Evolutionary conservation across 2,797 vertebrate genomes (phyloP), one percentile per base, ranked within the genome.

Genomic region (Yasuhikotakia modesta): DNA sequence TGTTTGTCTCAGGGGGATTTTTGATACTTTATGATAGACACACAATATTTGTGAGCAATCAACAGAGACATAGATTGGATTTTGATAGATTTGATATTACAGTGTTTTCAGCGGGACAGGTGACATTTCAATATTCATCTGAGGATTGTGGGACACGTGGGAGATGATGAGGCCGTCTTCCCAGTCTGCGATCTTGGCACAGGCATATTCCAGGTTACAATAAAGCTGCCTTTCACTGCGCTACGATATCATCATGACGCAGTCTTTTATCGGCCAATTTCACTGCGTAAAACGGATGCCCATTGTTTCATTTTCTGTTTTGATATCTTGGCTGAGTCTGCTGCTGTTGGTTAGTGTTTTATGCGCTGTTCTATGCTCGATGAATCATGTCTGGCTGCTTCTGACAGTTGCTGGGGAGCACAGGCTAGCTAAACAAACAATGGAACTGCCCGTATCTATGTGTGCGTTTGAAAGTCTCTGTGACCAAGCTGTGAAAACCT

Each of bases 121-220:
- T 79, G 68, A 79, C 53, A 78, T 80, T 85, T 80, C 61, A 83
- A 78, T 82, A 84, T 82, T 61, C 30, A 64, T 74, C 72, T 72
- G 67, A 55, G 65, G 35, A 46, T n/a, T 19, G 8, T 45, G 35
- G 30, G 52, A 81, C 75, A 80, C 58, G 70, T 22, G 1, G 10
- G 32, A 73, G 45, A 79, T 52, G 71, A 76, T 63, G 65, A 76
- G 70, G 32, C 63, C 57, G 75, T 79, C 71, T 78, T 65, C 63
- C 52, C 63, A 4, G 52, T 61, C 48, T 53, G 46, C 13, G n/a
- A 60, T 22, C 7, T 52, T 32, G 48, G 63, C 32, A 74, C 19
- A 19, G 46, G 52, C 52, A 35, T 39, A 21, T 68, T 43, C 22
- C 30, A 66, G 13, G 58, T 77, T 69, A 55, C 58, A 70, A 69